Conservation (phyloP, 2,797 vertebrate species). For the Poecilia gillii region DNA sequence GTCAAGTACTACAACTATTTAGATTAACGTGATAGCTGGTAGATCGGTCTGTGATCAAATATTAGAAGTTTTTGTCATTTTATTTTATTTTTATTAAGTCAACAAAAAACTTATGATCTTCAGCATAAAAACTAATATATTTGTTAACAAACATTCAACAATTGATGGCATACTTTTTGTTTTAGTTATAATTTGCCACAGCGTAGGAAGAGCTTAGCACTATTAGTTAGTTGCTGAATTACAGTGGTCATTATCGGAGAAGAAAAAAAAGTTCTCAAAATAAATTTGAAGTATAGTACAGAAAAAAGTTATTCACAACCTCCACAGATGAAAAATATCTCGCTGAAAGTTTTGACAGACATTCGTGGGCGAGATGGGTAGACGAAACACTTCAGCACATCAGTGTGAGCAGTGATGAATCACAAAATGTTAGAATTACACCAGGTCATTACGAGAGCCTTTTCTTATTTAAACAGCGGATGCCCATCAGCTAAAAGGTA, state of each 20-base stretch:
- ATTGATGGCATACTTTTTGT: too few relatives aligned
- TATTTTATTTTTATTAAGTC: background rate
- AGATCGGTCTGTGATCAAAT: background rate
- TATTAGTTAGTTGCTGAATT: background rate
- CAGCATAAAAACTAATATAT: background rate
- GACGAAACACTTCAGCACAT: constrained; percentile 12
- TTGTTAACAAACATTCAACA: background rate
- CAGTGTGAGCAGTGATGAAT: constrained; percentile 37
- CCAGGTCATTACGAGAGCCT: constrained; percentile 38
- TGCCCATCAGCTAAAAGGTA: constrained; percentile 16
- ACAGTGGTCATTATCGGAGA: background rate
- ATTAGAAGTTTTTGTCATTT: background rate
- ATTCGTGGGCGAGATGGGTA: background rate
- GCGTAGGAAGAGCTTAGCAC: background rate
- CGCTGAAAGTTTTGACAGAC: background rate
- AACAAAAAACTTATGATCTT: background rate
- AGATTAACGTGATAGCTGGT: background rate
- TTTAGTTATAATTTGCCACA: background rate
- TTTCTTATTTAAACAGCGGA: constrained; percentile 39
- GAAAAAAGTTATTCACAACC: background rate
- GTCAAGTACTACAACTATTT: background rate
- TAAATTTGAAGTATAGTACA: background rate
- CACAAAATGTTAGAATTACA: constrained; percentile 46
- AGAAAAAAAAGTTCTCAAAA: background rate
- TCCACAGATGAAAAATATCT: background rate